Base-by-base conservation (phyloP, 2,888 invertebrate genomes). In the Hyposoter dolosus region DNA sequence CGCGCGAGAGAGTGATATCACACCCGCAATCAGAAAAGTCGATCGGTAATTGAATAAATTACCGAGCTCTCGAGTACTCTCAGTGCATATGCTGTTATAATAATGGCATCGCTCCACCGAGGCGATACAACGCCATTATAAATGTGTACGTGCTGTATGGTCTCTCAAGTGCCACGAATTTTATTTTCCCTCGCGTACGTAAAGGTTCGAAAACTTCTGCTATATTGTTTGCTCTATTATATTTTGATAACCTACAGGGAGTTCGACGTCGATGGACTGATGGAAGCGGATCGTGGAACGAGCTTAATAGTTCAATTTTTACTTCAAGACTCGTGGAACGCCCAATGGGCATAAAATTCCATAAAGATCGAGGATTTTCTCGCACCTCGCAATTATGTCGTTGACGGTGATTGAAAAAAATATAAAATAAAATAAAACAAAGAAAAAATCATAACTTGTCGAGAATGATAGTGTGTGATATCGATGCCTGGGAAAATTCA, bases 31-130 rank as follows among this genome's bases (percentile, higher is more conserved):
- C 92, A 91, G 90, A 92, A 92, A 91, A 92, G 85, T 91, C 90
- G 90, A 92, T 92, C 92, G 90, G 84, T 88, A 85, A 92, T 92
- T 90, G 91, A 92, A 92, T 91, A 90, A 91, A 92, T 91, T 91
- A 90, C 90, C 88, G 60, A 83, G 84, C 78, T 19, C 32, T 60
- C 75, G 47, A 78, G 79, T 15, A 45, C 63, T 56, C 66, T 50
- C 72, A 12, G 40, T 71, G 19, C 32, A 45, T 69, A 75, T 75
- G 77, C 86, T 63, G 78, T 84, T 84, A 87, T 72, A 82, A 83
- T 85, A 84, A 86, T 80, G 83, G 83, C 63, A 80, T 47, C 43
- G 45, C 60, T 28, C 15, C 35, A 35, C 35, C 47, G 19, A 80
- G 68, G 17, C 60, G 68, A 65, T 69, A 50, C 45, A 69, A 15